Conservation (phyloP, 2,888 invertebrate genomes). For the Dyspetes luteomarginatus region DNA sequence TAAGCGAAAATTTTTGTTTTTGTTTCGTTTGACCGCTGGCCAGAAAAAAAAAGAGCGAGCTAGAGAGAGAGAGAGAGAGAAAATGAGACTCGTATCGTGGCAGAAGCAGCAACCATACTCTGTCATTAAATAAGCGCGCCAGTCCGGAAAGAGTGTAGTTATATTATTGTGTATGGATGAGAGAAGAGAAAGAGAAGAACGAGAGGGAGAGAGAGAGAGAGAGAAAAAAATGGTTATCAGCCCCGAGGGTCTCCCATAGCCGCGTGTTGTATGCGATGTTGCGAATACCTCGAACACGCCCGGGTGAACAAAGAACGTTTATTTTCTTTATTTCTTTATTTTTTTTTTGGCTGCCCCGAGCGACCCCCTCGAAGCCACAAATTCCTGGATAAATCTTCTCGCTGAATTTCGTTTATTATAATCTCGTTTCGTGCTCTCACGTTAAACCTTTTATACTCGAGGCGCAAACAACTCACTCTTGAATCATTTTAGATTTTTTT, state of each 20-base stretch:
- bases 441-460: background rate
- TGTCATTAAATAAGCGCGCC: conserved; percentile 61
- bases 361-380: background rate
- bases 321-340: conserved; percentile 11
- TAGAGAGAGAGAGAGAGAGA: conserved; percentile 10
- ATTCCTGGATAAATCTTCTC: conserved; percentile 43
- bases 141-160: conserved; percentile 25
- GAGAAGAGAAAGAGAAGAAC: conserved; percentile 2
- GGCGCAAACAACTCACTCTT: background rate
- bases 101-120: conserved; percentile 57
- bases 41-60: background rate
- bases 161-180: conserved; percentile 52
- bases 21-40: conserved; percentile 22
- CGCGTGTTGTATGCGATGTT: conserved; percentile 20
- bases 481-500: background rate
- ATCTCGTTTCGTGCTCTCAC: background rate
- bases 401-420: background rate
- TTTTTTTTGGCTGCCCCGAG: background rate
- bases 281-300: conserved; percentile 25
- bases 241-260: conserved; percentile 19
- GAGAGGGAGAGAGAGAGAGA: conserved; percentile 5
- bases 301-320: conserved; percentile 25
- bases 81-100: conserved; percentile 50
- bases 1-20: background rate
- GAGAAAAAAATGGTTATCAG: conserved; percentile 51